Evolutionary conservation across 2,888 invertebrate species (phyloP).

Genomic region (Leucoptera coffeella): DNA sequence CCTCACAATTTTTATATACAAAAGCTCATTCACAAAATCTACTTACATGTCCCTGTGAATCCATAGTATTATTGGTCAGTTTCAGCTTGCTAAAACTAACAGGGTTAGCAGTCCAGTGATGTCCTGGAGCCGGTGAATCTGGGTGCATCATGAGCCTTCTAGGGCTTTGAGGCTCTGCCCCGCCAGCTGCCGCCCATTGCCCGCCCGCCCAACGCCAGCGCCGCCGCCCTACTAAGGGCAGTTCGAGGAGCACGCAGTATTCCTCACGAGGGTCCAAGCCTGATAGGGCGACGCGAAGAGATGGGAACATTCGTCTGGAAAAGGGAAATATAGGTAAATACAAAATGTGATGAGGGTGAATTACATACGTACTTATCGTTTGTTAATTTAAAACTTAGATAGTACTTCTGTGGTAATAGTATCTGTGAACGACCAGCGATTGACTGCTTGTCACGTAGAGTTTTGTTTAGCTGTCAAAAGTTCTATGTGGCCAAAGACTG

Average conservation of each 20-base stretch:
- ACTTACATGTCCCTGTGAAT: constrained; percentile 73
- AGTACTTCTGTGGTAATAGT: too few species aligned
- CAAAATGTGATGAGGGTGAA: too few species aligned
- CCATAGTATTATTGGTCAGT: constrained; percentile 80
- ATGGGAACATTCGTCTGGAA: constrained; percentile 90
- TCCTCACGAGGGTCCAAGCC: constrained; percentile 75
- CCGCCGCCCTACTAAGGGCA: constrained; percentile 68
- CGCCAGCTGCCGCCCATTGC: constrained; percentile 82
- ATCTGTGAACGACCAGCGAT: too few species aligned
- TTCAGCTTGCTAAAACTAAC: constrained; percentile 79
- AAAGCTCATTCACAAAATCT: constrained; percentile 9
- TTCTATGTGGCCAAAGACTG: too few species aligned
- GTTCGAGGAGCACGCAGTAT: constrained; percentile 79
- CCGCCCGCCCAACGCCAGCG: constrained; percentile 79
- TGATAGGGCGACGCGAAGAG: constrained; percentile 66
- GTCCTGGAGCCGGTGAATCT: constrained; percentile 79
- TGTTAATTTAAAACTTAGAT: too few species aligned
- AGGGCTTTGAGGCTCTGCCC: constrained; percentile 76
- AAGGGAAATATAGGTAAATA: constrained; percentile 6
- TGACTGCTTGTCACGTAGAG: too few species aligned
- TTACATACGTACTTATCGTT: too few species aligned
- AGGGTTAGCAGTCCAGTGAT: constrained; percentile 81
- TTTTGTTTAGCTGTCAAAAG: too few species aligned
- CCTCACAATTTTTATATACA: too few species aligned
- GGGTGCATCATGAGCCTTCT: constrained; percentile 77